Evolutionary conservation across 2,113 vertebrate genomes (phyloP), one percentile per base, ranked within the genome.

Genomic region (Micronycteris hirsuta): DNA sequence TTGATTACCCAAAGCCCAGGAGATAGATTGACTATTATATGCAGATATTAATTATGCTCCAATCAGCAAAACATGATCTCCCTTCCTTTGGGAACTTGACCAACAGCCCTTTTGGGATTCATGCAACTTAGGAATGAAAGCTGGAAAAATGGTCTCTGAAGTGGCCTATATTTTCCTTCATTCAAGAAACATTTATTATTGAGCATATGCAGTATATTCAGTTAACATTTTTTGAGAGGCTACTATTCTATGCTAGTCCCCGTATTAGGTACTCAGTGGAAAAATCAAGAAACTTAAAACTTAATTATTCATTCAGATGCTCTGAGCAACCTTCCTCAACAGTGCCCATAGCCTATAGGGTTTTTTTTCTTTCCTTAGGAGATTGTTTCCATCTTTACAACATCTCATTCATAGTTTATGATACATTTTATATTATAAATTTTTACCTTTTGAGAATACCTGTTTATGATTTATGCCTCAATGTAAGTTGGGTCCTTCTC

Each of bases 131-230:
- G 77, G 61, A 95, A 96, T 91, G 31, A 70, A 94, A 86, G 10
- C 52, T 54, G 38, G 38, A 71, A 82, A n/a, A 83, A 16, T 17
- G 15, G 9, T 65, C 76, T 89, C 67, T 77, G 58, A 81, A 86
- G 77, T 56, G 43, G 76, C 38, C 16, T 70, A 11, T 68, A 78
- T 91, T 92, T 77, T 76, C 10, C 49, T 88, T 61, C 17, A 80
- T 56, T 73, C 22, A 71, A 74, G 84, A 87, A 71, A 36, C 76
- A 95, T 95, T 81, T 91, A 87, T 89, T 89, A 95, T 77, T 94
- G 85, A 96, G 67, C 43, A 26, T 14, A 7, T 85, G 36, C 77
- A 52, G 36, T 88, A 13, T 61, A 80, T 61, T 85, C 52, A 73
- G 83, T 86, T 70, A 87, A 92, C 68, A 31, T 84, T 88, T 86